Evolutionary conservation across 2,888 invertebrate genomes (phyloP).

Genomic region (Ischnus inquisitorius): DNA sequence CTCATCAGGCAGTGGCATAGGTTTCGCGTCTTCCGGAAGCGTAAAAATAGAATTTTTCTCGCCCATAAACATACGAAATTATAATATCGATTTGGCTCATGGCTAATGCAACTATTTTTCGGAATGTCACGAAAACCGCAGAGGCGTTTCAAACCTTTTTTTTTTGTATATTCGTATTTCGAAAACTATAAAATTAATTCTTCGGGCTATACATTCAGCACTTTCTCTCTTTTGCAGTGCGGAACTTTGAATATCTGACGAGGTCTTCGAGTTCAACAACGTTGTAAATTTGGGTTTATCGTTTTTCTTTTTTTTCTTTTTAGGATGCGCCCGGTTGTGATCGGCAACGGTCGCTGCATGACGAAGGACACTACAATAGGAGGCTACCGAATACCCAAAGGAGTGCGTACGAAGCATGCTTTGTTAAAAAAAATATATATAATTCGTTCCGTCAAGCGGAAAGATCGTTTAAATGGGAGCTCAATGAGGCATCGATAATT

Average conservation of each 20-base stretch:
- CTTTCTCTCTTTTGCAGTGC: too few species aligned
- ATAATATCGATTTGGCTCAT: too few species aligned
- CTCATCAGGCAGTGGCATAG: neutral
- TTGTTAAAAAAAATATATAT: neutral
- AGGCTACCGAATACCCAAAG: slow-evolving; percentile 92
- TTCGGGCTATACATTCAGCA: too few species aligned
- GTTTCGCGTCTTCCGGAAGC: too few species aligned
- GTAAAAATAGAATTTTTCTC: too few species aligned
- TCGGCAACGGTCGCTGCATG: slow-evolving; percentile 91
- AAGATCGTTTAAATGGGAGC: neutral
- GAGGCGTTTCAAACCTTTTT: too few species aligned
- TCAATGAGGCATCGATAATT: neutral
- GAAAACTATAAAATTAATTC: too few species aligned
- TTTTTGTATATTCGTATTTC: too few species aligned
- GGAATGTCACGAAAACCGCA: too few species aligned
- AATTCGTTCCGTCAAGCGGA: neutral
- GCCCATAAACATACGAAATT: too few species aligned
- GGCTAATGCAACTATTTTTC: too few species aligned
- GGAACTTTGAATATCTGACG: too few species aligned
- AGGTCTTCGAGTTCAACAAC: neutral
- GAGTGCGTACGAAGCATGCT: slow-evolving; percentile 86
- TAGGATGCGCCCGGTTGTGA: slow-evolving; percentile 92
- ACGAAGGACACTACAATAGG: slow-evolving; percentile 90
- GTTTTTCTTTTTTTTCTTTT: slow-evolving; percentile 14
- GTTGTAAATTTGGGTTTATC: neutral